Evolutionary conservation across 2,888 invertebrate species (phyloP).

Genomic region (Lampropteryx suffumata): DNA sequence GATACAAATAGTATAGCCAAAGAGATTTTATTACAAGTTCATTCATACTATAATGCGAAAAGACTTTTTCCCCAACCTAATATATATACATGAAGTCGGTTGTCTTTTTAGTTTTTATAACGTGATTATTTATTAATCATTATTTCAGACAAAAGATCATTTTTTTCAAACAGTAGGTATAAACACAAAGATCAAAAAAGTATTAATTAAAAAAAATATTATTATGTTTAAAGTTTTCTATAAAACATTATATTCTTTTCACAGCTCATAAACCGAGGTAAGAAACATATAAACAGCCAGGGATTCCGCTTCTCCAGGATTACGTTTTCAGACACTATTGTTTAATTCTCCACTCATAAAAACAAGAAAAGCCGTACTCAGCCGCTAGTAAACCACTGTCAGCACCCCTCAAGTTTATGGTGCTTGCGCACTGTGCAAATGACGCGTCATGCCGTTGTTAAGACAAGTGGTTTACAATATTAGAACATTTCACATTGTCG

Average conservation of each 20-base stretch:
- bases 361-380: slow-evolving; percentile 19
- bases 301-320: neutral
- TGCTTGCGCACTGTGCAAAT: neutral
- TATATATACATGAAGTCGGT: too few species aligned
- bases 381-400: slow-evolving; percentile 19
- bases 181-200: neutral
- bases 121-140: too few species aligned
- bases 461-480: too few species aligned
- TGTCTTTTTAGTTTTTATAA: too few species aligned
- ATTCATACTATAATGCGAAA: too few species aligned
- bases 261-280: neutral
- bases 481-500: too few species aligned
- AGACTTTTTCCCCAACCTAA: too few species aligned
- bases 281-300: neutral
- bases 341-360: slow-evolving; percentile 20
- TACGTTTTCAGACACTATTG: slow-evolving; percentile 21
- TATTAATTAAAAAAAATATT: too few species aligned
- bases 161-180: too few species aligned
- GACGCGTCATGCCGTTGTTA: neutral
- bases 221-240: neutral
- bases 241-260: neutral
- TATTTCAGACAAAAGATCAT: too few species aligned
- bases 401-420: slow-evolving; percentile 9
- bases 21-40: too few species aligned
- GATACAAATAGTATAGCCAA: too few species aligned